phyloP scores from a whole-genome alignment of 2,797 vertebrate genomes.

The Mallotus villosus region DNA sequence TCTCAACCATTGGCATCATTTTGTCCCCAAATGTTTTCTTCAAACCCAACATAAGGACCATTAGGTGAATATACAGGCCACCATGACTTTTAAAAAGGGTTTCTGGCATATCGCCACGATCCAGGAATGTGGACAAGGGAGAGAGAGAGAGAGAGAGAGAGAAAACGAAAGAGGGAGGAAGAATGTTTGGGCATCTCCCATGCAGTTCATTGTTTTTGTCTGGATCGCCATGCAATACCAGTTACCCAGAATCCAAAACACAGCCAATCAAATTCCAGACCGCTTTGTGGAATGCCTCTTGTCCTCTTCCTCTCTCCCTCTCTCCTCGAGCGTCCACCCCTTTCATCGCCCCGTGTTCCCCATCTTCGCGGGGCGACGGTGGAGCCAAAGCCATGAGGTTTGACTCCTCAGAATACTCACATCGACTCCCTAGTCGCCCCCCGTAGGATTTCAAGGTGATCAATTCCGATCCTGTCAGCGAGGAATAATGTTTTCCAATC shows the following conservation, averaged over 20 bases:
- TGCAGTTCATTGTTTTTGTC: slow-evolving; percentile 40
- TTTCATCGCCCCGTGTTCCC: not conserved
- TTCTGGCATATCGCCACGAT: not conserved
- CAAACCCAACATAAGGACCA: not conserved
- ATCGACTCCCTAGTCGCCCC: not conserved
- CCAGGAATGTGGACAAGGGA: not conserved
- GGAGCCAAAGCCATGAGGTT: not conserved
- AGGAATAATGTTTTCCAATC: not conserved
- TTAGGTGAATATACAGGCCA: not conserved
- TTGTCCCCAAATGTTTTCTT: not conserved
- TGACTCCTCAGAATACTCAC: not conserved
- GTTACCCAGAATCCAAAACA: slow-evolving; percentile 34
- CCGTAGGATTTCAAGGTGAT: not conserved
- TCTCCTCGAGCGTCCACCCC: not conserved
- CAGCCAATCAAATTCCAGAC: slow-evolving; percentile 9
- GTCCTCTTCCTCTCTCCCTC: not conserved
- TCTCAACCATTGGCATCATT: not conserved
- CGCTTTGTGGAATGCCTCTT: not conserved
- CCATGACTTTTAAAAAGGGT: not conserved
- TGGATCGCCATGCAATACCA: slow-evolving; percentile 40
- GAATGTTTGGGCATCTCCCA: slow-evolving; percentile 12
- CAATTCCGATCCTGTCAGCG: not conserved
- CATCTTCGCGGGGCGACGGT: not conserved
- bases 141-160: slow-evolving; percentile 3
- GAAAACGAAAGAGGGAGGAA: not conserved